These are phyloP conservation scores for Nyctibius bracteatus DNA, from an alignment of 2,113 vertebrate species.

Conservation along the genomic window DNA sequence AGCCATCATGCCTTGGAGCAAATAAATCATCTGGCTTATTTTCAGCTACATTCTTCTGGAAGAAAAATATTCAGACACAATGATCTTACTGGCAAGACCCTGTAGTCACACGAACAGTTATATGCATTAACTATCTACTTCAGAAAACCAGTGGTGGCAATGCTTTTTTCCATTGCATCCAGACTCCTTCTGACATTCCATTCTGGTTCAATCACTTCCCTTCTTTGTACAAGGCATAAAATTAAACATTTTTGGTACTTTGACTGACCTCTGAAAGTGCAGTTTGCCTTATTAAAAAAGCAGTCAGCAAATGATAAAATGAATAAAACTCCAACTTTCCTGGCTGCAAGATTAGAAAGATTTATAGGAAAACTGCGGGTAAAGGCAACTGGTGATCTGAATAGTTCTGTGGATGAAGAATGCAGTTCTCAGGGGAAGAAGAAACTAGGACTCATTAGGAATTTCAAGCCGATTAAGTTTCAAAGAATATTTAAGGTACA, in stretches of 20 bases:
- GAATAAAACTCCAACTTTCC: background rate
- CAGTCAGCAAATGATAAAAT: background rate
- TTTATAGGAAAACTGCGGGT: background rate
- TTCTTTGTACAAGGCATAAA: constrained; percentile 55
- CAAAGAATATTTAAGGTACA: constrained; percentile 47
- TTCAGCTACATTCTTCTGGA: constrained; percentile 46
- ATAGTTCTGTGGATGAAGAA: background rate
- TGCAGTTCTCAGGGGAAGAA: constrained; percentile 1
- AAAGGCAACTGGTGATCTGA: background rate
- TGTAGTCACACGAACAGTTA: background rate
- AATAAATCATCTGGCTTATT: constrained; percentile 24
- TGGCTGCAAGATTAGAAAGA: background rate
- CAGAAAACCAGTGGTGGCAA: constrained; percentile 1
- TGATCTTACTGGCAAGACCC: constrained; percentile 21
- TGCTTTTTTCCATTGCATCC: constrained; percentile 31
- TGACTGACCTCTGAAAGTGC: constrained; percentile 37
- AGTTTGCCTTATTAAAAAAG: constrained; percentile 21
- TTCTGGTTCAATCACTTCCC: constrained; percentile 65
- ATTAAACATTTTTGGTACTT: constrained; percentile 58
- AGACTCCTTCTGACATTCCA: constrained; percentile 65
- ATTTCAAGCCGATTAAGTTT: constrained; percentile 35
- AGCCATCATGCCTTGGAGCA: background rate
- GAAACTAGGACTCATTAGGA: constrained; percentile 26
- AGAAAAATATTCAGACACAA: constrained; percentile 26
- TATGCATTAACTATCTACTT: constrained; percentile 38